A percentile compares a stretch with the other conserved stretches of the same genome.
These are phyloP conservation scores for Pogonophryne albipinna DNA, from an alignment of 2,797 vertebrate genomes.

Conservation along the genomic window DNA sequence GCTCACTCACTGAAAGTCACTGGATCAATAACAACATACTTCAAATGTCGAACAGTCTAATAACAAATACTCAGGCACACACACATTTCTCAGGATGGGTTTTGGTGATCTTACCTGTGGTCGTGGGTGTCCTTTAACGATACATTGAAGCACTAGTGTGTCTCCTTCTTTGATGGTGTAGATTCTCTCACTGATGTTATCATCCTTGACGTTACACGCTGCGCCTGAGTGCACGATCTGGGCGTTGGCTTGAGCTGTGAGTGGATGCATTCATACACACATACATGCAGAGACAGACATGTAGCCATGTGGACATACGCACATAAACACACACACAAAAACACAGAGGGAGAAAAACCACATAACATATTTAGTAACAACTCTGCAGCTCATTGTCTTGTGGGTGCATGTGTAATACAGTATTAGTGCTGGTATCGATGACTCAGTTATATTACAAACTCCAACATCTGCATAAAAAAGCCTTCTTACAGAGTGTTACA, in stretches of 20 bases:
- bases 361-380: slow-evolving; percentile 57
- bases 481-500: slow-evolving; percentile 15
- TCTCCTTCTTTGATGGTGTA: slow-evolving; percentile 98
- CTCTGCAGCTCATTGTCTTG: slow-evolving; percentile 37
- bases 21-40: no score
- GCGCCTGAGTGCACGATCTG: slow-evolving; percentile 97
- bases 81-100: slow-evolving; percentile 20
- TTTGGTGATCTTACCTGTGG: slow-evolving; percentile 88
- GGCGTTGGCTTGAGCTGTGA: slow-evolving; percentile 94
- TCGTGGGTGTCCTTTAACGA: slow-evolving; percentile 96
- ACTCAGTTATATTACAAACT: slow-evolving; percentile 54
- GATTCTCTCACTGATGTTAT: slow-evolving; percentile 97
- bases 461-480: slow-evolving; percentile 41
- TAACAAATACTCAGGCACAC: not conserved
- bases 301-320: slow-evolving; percentile 37
- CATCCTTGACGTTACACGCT: slow-evolving; percentile 97
- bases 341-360: slow-evolving; percentile 60
- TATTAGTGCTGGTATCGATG: slow-evolving; percentile 35
- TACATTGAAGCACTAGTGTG: slow-evolving; percentile 93
- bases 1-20: no score
- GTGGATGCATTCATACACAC: slow-evolving; percentile 31
- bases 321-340: slow-evolving; percentile 20
- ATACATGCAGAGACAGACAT: slow-evolving; percentile 11
- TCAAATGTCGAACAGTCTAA: no score
- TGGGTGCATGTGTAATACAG: slow-evolving; percentile 40